phyloP scores from a whole-genome alignment of 2,888 invertebrate genomes.

The Epistrophella euchroma region DNA sequence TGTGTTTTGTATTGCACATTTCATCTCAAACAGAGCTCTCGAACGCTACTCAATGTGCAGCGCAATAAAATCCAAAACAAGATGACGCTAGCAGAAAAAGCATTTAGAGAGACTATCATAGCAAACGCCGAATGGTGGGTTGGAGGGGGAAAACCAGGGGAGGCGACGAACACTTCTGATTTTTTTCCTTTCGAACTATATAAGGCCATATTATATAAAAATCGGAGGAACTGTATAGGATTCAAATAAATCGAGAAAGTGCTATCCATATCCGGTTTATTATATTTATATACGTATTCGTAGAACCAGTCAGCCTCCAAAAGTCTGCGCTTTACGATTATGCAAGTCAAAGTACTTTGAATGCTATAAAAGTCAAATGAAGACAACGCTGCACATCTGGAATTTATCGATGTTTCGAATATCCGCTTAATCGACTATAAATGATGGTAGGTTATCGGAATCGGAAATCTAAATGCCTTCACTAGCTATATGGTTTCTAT shows the following conservation, averaged over 20 bases:
- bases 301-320: not conserved
- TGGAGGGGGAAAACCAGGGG: not conserved
- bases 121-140: conserved; percentile 3
- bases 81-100: conserved; percentile 64
- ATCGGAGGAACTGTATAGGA: conserved; percentile 50
- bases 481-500: not conserved
- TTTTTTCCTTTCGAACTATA: conserved; percentile 1
- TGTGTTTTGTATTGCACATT: conserved; percentile 59
- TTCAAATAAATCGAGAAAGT: conserved; percentile 57
- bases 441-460: conserved; percentile 49
- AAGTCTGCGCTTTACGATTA: conserved; percentile 71
- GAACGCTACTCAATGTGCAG: conserved; percentile 61
- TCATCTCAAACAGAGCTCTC: conserved; percentile 54
- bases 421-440: conserved; percentile 67
- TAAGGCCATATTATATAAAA: conserved; percentile 41
- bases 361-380: conserved; percentile 69
- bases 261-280: conserved; percentile 42
- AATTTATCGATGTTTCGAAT: conserved; percentile 71
- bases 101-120: conserved; percentile 51
- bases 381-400: conserved; percentile 72
- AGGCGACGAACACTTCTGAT: not conserved
- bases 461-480: conserved; percentile 32
- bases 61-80: conserved; percentile 68
- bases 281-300: not conserved
- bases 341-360: conserved; percentile 72